Percentiles rank a stretch among this genome's conserved stretches.
phyloP scores from a whole-genome alignment of 2,888 invertebrate species.

The Cryptus viduatorius region DNA sequence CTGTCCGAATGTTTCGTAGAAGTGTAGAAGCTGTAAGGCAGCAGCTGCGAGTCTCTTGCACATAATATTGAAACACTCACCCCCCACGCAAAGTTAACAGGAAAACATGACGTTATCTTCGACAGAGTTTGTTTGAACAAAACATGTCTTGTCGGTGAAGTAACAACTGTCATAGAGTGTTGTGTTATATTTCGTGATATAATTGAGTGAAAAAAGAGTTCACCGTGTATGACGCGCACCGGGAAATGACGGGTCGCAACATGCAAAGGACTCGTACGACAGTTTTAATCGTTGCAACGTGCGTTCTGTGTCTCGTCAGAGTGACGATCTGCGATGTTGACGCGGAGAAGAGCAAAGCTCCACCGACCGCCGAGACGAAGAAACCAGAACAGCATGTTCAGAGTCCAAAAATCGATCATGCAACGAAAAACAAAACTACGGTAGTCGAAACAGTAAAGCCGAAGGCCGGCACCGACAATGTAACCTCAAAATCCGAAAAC shows the following conservation, averaged over 20 bases:
- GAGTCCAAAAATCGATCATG: not conserved
- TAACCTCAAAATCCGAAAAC: conserved; percentile 55
- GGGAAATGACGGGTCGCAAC: conserved; percentile 58
- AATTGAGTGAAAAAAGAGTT: not conserved
- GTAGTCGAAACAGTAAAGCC: not conserved
- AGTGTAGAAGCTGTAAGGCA: no score
- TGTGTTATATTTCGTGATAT: not conserved
- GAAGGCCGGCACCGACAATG: conserved; percentile 32
- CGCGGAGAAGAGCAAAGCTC: conserved; percentile 17
- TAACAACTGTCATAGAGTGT: not conserved
- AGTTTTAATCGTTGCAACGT: conserved; percentile 56
- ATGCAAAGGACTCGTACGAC: conserved; percentile 59
- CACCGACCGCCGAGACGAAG: not conserved
- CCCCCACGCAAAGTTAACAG: conserved; percentile 7
- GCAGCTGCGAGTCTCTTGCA: not conserved
- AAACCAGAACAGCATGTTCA: conserved; percentile 2
- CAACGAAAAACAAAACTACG: conserved; percentile 3
- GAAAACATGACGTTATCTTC: conserved; percentile 48
- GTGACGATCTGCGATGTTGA: conserved; percentile 53
- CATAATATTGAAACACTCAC: conserved; percentile 3
- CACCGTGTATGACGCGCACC: conserved; percentile 42
- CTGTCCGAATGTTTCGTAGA: no score
- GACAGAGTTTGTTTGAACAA: conserved; percentile 23
- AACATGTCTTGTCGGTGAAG: not conserved
- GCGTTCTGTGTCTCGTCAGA: conserved; percentile 45